Evolutionary conservation across 2,797 vertebrate genomes (phyloP), one percentile per base, ranked within the genome.

Genomic region (Spea hammondii): DNA sequence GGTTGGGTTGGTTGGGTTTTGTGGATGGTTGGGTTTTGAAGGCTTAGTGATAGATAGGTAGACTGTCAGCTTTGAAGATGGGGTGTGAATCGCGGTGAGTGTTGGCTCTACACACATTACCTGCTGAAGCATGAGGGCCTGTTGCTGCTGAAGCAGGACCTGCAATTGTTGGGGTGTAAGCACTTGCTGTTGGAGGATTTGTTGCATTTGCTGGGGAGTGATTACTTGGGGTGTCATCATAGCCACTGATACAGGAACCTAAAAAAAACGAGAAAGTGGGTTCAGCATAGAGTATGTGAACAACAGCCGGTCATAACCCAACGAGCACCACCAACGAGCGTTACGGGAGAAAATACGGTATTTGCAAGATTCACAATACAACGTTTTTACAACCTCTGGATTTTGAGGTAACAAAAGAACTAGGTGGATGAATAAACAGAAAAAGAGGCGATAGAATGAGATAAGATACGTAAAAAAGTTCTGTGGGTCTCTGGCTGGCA

Each of bases 221-320:
- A 99, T 99, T 91, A 99, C 97, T 94, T 99, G 98, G 89, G 98
- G 98, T 92, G 97, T 98, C 98, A 99, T 99, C 98, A 99, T 99
- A 98, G 98, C 98, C 96, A 98, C 95, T 93, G 97, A 99, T 88
- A 97, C 95, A 91, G 97, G 96, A 87, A 98, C 95, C 97, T 99
- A 86, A 75, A 84, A 69, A 67, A 17, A 72, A 51, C 8, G 46
- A 57, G 48, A 74, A 60, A 32, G 32, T 66, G 46, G 7, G 44
- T 11, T 48, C 6, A 6, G 6, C 5, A 5, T 4, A 0, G 66
- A 5, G 65, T 47, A 2, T 6, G 11, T 32, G 12, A 59, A 59
- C 57, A 66, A 48, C 45, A 12, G 9, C 45, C 12, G n/a, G 32
- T 32, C 45, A 48, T 12, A 12, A 0, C 66, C 47, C 66, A 8